These are phyloP conservation scores for Hephaestus fuliginosus DNA, from an alignment of 2,797 vertebrate genomes.

Conservation along the genomic window DNA sequence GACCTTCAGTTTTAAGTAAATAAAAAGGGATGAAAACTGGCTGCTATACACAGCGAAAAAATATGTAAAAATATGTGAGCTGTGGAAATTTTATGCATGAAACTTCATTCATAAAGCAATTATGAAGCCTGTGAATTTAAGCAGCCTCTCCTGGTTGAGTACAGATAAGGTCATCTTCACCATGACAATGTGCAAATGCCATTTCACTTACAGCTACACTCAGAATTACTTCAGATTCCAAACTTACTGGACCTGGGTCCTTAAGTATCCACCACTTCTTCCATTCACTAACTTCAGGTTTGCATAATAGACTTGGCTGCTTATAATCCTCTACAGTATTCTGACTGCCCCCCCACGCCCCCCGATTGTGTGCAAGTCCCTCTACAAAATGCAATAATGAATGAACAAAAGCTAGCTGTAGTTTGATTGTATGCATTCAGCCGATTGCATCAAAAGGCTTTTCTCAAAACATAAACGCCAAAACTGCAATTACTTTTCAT, in stretches of 20 bases:
- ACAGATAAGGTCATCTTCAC: conserved; percentile 12
- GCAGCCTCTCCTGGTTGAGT: not conserved
- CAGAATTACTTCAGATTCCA: conserved; percentile 20
- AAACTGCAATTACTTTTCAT: conserved; percentile 14
- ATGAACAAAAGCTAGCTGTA: not conserved
- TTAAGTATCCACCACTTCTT: conserved; percentile 13
- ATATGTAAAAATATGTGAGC: not conserved
- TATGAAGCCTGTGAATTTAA: not conserved
- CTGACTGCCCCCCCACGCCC: not conserved
- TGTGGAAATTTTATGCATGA: not conserved
- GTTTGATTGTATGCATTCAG: not conserved
- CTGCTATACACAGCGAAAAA: not conserved
- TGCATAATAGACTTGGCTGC: conserved; percentile 32
- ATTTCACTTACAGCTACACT: not conserved
- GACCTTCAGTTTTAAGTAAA: not conserved
- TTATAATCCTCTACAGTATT: conserved; percentile 31
- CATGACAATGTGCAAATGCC: not conserved
- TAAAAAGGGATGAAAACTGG: not conserved
- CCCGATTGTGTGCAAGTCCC: not conserved
- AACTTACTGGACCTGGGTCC: not conserved
- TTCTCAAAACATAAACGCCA: not conserved
- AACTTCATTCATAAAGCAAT: not conserved
- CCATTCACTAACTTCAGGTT: conserved; percentile 21
- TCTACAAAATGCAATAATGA: conserved; percentile 24
- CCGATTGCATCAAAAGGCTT: not conserved